Evolutionary conservation across 92 coral and sea anemone genomes (phyloP).

Genomic region (Siderastrea radians): DNA sequence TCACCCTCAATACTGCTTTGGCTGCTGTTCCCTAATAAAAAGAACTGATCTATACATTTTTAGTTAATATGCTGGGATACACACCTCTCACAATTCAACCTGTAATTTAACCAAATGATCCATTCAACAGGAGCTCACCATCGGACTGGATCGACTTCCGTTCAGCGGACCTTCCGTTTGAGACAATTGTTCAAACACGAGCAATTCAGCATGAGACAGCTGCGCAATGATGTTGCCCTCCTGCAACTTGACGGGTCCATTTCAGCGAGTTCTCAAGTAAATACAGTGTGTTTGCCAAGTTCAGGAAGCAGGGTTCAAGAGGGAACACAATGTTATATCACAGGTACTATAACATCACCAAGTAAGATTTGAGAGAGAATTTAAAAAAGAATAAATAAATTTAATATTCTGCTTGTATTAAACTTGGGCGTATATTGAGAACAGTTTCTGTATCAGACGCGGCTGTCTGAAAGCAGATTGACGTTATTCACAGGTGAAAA

Average conservation of each 20-base stretch:
- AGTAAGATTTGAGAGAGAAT: too few relatives aligned
- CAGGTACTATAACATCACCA: constrained; percentile 34
- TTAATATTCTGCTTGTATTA: too few relatives aligned
- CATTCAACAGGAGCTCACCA: constrained; percentile 55
- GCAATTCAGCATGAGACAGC: constrained; percentile 53
- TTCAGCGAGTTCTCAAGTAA: constrained; percentile 40
- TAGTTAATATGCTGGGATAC: too few relatives aligned
- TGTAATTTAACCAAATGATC: too few relatives aligned
- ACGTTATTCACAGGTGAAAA: too few relatives aligned
- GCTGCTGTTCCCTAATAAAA: too few relatives aligned
- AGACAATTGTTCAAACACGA: constrained; percentile 56
- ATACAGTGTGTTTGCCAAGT: constrained; percentile 70
- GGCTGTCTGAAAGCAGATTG: too few relatives aligned
- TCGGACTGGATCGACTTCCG: constrained; percentile 48
- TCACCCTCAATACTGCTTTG: too few relatives aligned
- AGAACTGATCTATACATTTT: neutral
- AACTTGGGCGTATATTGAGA: too few relatives aligned
- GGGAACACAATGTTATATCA: constrained; percentile 58
- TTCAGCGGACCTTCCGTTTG: constrained; percentile 54
- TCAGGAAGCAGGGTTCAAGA: constrained; percentile 50
- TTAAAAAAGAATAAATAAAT: too few relatives aligned
- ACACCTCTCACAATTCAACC: too few relatives aligned
- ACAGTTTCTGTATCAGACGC: too few relatives aligned
- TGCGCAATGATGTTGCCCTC: constrained; percentile 68
- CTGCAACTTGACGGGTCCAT: constrained; percentile 48